phyloP scores from a whole-genome alignment of 2,888 invertebrate species.

The Eustalomyia histrio region DNA sequence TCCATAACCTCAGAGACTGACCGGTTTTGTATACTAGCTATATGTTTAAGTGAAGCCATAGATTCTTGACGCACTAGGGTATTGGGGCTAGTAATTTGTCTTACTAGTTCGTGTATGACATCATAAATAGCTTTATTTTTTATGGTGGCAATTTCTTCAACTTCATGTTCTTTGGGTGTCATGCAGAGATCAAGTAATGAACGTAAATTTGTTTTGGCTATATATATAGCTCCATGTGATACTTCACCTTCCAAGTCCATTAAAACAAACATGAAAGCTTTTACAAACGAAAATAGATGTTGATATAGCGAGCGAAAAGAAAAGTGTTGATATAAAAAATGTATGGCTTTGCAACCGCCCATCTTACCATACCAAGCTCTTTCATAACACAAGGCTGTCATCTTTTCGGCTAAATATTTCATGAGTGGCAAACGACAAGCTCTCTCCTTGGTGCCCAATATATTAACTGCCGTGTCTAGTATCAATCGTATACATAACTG shows the following conservation, averaged over 20 bases:
- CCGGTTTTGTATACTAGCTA: conserved; percentile 91
- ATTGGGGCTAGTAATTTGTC: conserved; percentile 96
- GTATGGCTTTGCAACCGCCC: conserved; percentile 96
- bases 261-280: conserved; percentile 94
- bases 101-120: conserved; percentile 93
- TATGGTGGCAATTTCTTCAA: conserved; percentile 82
- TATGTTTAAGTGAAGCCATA: conserved; percentile 90
- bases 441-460: conserved; percentile 92
- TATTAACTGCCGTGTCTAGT: conserved; percentile 92
- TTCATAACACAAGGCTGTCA: conserved; percentile 97
- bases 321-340: conserved; percentile 93
- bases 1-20: conserved; percentile 96
- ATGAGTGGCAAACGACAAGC: conserved; percentile 95
- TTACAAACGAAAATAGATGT: conserved; percentile 91
- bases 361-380: conserved; percentile 99
- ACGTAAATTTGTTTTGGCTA: conserved; percentile 95
- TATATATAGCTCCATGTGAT: conserved; percentile 97
- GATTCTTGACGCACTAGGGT: conserved; percentile 94
- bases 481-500: conserved; percentile 92
- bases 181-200: conserved; percentile 90
- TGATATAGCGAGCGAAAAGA: conserved; percentile 93
- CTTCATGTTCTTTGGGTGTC: conserved; percentile 78
- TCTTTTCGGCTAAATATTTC: conserved; percentile 95
- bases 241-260: conserved; percentile 97
- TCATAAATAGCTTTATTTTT: conserved; percentile 93